phyloP scores from a whole-genome alignment of 92 coral and sea anemone species.

The Blastomussa wellsi region DNA sequence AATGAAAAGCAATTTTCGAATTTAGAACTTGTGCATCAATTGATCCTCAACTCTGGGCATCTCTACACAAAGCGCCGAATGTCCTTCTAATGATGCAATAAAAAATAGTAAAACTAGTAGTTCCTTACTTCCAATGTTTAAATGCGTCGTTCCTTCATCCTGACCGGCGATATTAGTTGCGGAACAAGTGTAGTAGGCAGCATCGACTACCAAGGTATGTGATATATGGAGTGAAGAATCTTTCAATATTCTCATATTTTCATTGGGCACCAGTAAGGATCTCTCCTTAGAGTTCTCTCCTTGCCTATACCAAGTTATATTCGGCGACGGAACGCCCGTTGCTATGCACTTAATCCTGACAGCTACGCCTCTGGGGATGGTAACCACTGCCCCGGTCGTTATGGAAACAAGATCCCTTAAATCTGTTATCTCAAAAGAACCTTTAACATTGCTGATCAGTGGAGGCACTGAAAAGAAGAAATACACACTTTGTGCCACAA shows the following conservation, averaged over 20 bases:
- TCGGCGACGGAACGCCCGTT: conserved; percentile 73
- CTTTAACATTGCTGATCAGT: conserved; percentile 66
- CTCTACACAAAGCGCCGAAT: neutral
- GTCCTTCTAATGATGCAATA: neutral
- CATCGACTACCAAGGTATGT: conserved; percentile 56
- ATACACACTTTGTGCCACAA: neutral
- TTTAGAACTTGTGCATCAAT: too few relatives aligned
- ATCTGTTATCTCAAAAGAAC: conserved; percentile 79
- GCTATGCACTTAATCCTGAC: conserved; percentile 72
- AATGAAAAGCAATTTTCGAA: too few relatives aligned
- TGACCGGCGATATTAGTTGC: conserved; percentile 79
- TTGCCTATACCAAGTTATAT: conserved; percentile 71
- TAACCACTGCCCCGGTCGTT: conserved; percentile 84
- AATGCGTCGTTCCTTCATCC: conserved; percentile 79
- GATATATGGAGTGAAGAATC: conserved; percentile 68
- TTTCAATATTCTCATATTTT: conserved; percentile 38
- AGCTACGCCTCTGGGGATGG: conserved; percentile 76
- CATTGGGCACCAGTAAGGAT: conserved; percentile 17
- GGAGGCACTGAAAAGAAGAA: conserved; percentile 68
- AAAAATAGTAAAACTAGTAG: too few relatives aligned
- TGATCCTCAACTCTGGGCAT: too few relatives aligned
- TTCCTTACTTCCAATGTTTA: conserved; percentile 80
- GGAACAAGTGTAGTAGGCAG: conserved; percentile 75
- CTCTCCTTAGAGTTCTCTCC: conserved; percentile 35
- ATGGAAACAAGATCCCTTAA: conserved; percentile 83